These are phyloP conservation scores for Protodeltote pygarga DNA, from an alignment of 2,888 invertebrate species.

Conservation along the genomic window DNA sequence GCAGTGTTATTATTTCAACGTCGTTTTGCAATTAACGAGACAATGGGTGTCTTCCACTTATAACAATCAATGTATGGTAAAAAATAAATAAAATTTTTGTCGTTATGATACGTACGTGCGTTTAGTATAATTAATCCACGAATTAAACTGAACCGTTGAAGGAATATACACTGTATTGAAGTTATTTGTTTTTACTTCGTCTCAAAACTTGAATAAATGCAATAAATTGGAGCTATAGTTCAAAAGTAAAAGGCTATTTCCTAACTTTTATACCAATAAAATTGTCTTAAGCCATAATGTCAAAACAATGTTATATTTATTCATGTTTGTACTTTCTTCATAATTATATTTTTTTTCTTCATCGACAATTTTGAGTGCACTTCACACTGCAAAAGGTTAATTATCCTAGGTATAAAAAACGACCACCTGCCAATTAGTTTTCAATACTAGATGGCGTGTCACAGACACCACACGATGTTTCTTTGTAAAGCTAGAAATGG, in stretches of 20 bases:
- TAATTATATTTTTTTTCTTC: constrained; percentile 31
- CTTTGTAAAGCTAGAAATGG: constrained; percentile 51
- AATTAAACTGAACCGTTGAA: constrained; percentile 4
- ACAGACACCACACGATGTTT: constrained; percentile 31
- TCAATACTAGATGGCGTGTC: constrained; percentile 49
- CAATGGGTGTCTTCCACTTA: constrained; percentile 16
- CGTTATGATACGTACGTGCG: constrained; percentile 1
- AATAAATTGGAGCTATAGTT: constrained; percentile 5
- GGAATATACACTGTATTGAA: constrained; percentile 1
- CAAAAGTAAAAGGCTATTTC: constrained; percentile 24
- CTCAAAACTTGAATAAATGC: constrained; percentile 2
- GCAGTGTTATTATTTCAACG: constrained; percentile 5
- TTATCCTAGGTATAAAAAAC: constrained; percentile 49
- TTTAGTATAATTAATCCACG: constrained; percentile 1
- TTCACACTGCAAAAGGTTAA: constrained; percentile 58
- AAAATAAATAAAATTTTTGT: constrained; percentile 2
- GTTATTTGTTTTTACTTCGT: neutral
- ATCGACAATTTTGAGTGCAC: constrained; percentile 32
- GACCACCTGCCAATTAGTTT: constrained; percentile 56
- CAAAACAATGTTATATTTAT: constrained; percentile 28
- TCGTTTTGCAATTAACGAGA: constrained; percentile 15
- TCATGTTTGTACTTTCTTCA: constrained; percentile 18
- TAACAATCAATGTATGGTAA: constrained; percentile 23
- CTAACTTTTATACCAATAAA: constrained; percentile 5
- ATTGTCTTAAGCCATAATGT: constrained; percentile 27